A percentile compares a stretch with the other conserved stretches of the same genome.
These are phyloP conservation scores for Physella acuta DNA, from an alignment of 1,140 invertebrate species.

Conservation along the genomic window DNA sequence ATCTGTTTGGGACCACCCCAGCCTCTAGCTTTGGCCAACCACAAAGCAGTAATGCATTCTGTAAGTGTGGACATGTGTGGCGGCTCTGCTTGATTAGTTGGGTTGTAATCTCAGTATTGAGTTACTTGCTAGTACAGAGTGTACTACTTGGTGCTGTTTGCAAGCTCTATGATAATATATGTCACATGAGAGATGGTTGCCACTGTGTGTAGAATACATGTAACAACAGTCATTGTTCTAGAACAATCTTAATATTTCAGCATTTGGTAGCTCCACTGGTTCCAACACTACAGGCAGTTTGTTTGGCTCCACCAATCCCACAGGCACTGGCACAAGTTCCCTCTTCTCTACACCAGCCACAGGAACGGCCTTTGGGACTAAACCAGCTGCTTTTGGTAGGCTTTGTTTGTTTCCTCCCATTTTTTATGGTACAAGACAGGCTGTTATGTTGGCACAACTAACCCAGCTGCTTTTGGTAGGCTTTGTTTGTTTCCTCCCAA, in stretches of 20 bases:
- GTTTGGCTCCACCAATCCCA: constrained; percentile 36
- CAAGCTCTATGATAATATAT: no score
- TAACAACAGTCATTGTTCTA: not conserved
- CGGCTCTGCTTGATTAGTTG: no score
- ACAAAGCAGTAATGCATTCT: constrained; percentile 14
- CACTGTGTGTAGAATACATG: not conserved
- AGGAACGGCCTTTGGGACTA: constrained; percentile 43
- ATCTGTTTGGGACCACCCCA: constrained; percentile 20
- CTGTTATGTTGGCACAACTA: constrained; percentile 40
- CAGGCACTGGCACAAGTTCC: constrained; percentile 29
- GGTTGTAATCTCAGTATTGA: no score
- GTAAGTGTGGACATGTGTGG: no score
- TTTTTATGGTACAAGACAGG: constrained; percentile 25
- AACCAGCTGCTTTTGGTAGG: constrained; percentile 38
- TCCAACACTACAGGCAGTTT: constrained; percentile 32
- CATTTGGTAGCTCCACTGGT: constrained; percentile 26
- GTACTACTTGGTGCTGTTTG: no score
- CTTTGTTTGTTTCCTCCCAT: not conserved
- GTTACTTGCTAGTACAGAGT: no score
- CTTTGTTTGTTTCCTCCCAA: not conserved
- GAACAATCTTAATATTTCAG: constrained; percentile 9
- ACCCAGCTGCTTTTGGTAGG: constrained; percentile 37
- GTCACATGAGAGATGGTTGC: no score
- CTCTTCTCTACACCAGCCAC: constrained; percentile 45
- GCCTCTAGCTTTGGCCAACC: constrained; percentile 20